Percentiles rank a stretch among this genome's conserved stretches.
Conservation (phyloP, 2,797 vertebrate genomes). For the Argya squamiceps region DNA sequence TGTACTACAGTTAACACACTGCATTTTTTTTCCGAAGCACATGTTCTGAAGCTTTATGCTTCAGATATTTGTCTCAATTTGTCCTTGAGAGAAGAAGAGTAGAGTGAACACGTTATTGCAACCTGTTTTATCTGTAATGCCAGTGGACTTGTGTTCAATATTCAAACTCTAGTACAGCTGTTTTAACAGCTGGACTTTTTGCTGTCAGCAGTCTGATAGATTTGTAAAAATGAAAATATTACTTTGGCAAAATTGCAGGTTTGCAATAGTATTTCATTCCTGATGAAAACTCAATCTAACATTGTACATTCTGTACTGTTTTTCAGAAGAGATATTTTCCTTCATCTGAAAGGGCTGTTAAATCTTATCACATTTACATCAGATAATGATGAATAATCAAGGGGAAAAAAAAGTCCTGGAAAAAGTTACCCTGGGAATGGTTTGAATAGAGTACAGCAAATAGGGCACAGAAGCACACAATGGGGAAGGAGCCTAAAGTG, state of each 20-base stretch:
- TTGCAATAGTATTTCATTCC: not conserved
- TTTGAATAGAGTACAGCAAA: not conserved
- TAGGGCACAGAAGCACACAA: not conserved
- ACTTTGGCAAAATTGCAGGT: not conserved
- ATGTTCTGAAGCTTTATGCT: not conserved
- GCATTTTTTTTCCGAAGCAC: not conserved
- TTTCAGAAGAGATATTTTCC: not conserved
- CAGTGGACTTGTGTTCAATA: not conserved
- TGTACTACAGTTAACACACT: not conserved
- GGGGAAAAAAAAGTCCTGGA: not conserved
- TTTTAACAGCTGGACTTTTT: not conserved
- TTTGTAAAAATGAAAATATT: not conserved
- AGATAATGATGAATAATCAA: not conserved
- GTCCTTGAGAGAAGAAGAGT: not conserved
- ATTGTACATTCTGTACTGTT: not conserved
- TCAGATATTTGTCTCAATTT: not conserved
- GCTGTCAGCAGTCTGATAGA: not conserved
- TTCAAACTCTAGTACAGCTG: not conserved
- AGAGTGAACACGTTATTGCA: not conserved
- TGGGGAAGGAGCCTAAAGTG: not conserved
- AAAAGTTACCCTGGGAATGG: not conserved
- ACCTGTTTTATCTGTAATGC: not conserved
- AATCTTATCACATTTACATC: not conserved
- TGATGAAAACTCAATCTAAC: accelerated
- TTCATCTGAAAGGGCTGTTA: not conserved